Base-by-base conservation (phyloP, 2,888 invertebrate species). In the Euzetes globulus region DNA sequence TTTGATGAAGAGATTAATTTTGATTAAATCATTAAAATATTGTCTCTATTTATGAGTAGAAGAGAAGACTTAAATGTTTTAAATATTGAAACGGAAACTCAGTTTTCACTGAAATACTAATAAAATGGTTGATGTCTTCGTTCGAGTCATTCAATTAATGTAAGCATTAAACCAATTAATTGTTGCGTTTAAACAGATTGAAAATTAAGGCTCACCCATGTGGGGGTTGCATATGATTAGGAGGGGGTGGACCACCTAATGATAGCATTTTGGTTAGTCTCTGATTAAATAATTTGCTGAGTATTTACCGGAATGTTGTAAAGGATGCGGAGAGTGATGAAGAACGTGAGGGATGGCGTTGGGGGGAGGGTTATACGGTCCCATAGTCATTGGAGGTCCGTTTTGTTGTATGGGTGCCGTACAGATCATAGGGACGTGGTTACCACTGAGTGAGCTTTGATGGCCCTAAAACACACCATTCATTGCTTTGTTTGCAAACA, bases 151-250 rank as follows among this genome's bases (percentile, higher is more conserved):
- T 33, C 33, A 9, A 9, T n/a, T n/a, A n/a, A n/a, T n/a, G n/a
- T n/a, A n/a, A n/a, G n/a, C n/a, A n/a, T n/a, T n/a, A n/a, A 45
- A 45, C 15, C 9, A 11, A 15, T 9, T 15, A 45, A 11, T 11
- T 45, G 45, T 11, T 15, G 15, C 9, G 15, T 45, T 45, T 45
- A 45, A 15, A 45, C 9, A 15, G 13, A 50, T n/a, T 50, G 13
- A 33, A 33, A 50, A 50, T 71, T 7, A n/a, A 25, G 9, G n/a
- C 47, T 22, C 55, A 72, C 72, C 72, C 72, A 72, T 72, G 73
- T n/a, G 73, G 73, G 25, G 70, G 73, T 72, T 72, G 73, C 60
- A 72, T 70, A 22, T 72, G 73, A 58, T 72, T 72, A 9, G 73
- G 73, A 45, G 72, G 72, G 15, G 72, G 72, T 5, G 72, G 72